phyloP scores from a whole-genome alignment of 2,888 invertebrate species.

The Brachylomia viminalis region DNA sequence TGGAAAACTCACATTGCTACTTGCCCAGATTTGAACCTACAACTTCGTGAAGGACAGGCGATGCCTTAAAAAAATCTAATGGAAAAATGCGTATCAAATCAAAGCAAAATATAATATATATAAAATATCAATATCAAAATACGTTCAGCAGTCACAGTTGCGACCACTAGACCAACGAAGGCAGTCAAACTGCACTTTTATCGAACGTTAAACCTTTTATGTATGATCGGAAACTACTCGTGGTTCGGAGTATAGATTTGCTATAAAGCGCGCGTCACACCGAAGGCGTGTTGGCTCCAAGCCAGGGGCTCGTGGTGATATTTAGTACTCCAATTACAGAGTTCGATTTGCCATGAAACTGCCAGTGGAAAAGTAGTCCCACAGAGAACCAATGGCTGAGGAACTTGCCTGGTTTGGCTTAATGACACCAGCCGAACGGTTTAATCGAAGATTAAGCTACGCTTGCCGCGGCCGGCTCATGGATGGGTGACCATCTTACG shows the following conservation, averaged over 20 bases:
- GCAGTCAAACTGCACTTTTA: slow-evolving; percentile 12
- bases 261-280: slow-evolving; percentile 43
- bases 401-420: background rate
- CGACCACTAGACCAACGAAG: background rate
- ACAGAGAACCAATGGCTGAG: background rate
- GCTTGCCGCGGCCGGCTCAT: no score
- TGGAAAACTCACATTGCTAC: no score
- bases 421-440: no score
- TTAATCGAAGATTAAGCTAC: no score
- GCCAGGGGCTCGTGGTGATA: slow-evolving; percentile 45
- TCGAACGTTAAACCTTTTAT: slow-evolving; percentile 23
- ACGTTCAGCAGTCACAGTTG: background rate
- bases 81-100: background rate
- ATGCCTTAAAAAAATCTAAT: no score
- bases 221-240: slow-evolving; percentile 9
- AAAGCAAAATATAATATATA: no score
- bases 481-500: no score
- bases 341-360: slow-evolving; percentile 44
- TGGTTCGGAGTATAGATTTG: slow-evolving; percentile 36
- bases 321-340: slow-evolving; percentile 37
- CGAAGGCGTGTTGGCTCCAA: slow-evolving; percentile 35
- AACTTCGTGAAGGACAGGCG: no score
- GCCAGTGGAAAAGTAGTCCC: background rate
- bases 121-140: no score
- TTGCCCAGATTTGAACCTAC: no score